Evolutionary conservation across 2,113 vertebrate species (phyloP).

Genomic region (Chlorocebus sabaeus): DNA sequence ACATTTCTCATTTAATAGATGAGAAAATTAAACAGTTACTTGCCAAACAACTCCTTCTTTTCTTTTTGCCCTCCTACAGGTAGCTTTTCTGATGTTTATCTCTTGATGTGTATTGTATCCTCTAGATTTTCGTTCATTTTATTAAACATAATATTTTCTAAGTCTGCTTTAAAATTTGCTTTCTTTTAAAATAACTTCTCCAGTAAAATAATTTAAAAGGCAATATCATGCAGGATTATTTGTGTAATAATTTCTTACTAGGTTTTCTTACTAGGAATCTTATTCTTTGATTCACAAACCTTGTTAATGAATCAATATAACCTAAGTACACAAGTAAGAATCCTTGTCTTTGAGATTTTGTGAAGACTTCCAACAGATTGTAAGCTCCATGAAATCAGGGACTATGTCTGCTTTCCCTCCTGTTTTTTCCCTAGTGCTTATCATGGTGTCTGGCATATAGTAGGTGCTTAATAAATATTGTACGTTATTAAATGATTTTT

Average conservation of each 20-base stretch:
- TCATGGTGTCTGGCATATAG: background rate
- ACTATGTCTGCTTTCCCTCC: background rate
- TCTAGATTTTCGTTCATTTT: slow-evolving; percentile 31
- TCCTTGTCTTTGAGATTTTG: background rate
- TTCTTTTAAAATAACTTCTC: background rate
- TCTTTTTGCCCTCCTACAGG: background rate
- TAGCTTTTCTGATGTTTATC: background rate
- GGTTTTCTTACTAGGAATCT: slow-evolving; percentile 20
- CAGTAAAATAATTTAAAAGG: background rate
- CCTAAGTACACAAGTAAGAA: background rate
- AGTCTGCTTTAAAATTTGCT: background rate
- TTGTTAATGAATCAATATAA: background rate
- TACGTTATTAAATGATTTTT: background rate
- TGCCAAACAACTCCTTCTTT: background rate
- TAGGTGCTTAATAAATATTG: background rate
- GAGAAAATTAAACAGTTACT: slow-evolving; percentile 6
- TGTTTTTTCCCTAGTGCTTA: background rate
- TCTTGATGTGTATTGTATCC: background rate
- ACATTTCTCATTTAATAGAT: slow-evolving; percentile 23
- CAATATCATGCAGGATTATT: background rate
- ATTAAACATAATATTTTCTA: slow-evolving; percentile 24
- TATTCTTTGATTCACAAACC: slow-evolving; percentile 14
- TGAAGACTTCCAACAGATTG: background rate
- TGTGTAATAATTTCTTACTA: background rate
- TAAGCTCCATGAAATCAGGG: background rate